A percentile compares a stretch with the other conserved stretches of the same genome.
These are phyloP conservation scores for Dendronephthya gigantea DNA, from an alignment of 64 coral and sea anemone species.

Conservation along the genomic window DNA sequence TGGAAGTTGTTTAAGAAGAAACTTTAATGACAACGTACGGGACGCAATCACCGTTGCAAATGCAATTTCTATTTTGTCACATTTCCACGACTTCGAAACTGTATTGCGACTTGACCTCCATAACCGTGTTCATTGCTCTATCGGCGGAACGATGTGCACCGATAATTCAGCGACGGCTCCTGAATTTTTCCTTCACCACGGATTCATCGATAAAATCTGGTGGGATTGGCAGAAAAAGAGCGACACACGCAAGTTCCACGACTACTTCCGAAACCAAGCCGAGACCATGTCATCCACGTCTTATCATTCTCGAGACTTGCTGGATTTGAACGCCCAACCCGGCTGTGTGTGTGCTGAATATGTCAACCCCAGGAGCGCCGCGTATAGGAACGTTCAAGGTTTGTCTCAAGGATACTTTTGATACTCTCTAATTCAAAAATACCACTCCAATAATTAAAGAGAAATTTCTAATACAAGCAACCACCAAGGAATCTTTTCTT, in stretches of 20 bases:
- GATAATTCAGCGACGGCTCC: slow-evolving; percentile 25
- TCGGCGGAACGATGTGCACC: slow-evolving; percentile 30
- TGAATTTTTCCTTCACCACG: slow-evolving; percentile 39
- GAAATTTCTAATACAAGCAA: too few relatives aligned
- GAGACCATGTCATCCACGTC: background rate
- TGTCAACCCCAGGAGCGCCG: background rate
- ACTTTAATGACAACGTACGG: background rate
- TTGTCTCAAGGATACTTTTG: background rate
- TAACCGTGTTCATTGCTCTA: slow-evolving; percentile 24
- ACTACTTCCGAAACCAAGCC: background rate
- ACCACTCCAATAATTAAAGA: too few relatives aligned
- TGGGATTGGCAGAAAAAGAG: background rate
- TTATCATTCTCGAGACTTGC: background rate
- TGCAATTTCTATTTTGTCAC: background rate
- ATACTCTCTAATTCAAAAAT: too few relatives aligned
- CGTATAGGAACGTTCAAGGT: background rate
- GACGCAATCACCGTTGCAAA: slow-evolving; percentile 19
- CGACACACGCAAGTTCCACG: background rate
- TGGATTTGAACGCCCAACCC: background rate
- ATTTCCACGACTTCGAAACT: slow-evolving; percentile 32
- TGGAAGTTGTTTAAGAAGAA: slow-evolving; percentile 11
- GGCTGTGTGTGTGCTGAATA: background rate
- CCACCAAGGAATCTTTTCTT: too few relatives aligned
- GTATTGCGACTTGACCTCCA: background rate
- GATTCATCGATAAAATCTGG: slow-evolving; percentile 27